Evolutionary conservation across 2,888 invertebrate genomes (phyloP).

Genomic region (Orthonychiurus folsomi): DNA sequence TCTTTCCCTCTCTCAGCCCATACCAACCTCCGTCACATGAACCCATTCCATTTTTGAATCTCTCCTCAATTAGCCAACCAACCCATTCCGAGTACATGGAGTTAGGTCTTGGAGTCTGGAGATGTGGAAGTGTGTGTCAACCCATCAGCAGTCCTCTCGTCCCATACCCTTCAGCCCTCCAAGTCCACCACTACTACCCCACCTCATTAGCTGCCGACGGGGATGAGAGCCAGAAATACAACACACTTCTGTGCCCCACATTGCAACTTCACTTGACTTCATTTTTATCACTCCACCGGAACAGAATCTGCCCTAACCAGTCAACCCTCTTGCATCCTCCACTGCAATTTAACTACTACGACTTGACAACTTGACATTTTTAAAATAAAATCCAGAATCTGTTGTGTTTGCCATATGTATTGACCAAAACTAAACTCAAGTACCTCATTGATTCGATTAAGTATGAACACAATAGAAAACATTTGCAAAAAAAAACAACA

Average conservation of each 20-base stretch:
- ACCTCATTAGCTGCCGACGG: slow-evolving; percentile 10
- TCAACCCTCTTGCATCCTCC: not conserved
- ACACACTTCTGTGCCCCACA: not conserved
- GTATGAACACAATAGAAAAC: no score
- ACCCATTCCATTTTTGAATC: slow-evolving; percentile 6
- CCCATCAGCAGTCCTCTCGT: not conserved
- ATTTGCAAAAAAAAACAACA: no score
- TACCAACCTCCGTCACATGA: not conserved
- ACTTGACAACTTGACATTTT: not conserved
- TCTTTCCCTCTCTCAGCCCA: slow-evolving; percentile 13
- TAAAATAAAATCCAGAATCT: not conserved
- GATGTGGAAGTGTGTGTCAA: not conserved
- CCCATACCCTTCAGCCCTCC: not conserved
- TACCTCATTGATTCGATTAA: no score
- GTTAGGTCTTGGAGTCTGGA: not conserved
- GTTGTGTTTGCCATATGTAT: not conserved
- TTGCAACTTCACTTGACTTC: slow-evolving; percentile 13
- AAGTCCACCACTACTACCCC: not conserved
- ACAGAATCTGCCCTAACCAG: not conserved
- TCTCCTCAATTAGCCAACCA: not conserved
- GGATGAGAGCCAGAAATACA: slow-evolving; percentile 3
- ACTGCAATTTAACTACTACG: not conserved
- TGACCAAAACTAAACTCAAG: no score
- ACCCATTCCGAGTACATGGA: no score
- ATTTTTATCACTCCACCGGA: slow-evolving; percentile 10